Conservation (phyloP, 1,140 invertebrate genomes). For the Archivesica marissinica region DNA sequence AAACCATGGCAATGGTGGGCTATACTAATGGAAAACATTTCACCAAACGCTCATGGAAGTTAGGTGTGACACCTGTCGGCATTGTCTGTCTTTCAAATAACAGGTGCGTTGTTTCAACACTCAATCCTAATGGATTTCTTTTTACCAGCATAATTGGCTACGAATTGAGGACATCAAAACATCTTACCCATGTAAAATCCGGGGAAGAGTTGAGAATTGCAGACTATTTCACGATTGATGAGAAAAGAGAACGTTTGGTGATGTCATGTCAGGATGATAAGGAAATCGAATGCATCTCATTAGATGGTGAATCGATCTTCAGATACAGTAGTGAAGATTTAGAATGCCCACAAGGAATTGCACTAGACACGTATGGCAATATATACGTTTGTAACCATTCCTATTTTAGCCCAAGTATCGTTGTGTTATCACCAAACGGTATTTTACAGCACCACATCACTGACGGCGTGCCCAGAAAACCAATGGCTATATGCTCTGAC, state of each 20-base stretch:
- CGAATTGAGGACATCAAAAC: not conserved
- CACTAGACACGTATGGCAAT: not conserved
- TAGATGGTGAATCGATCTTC: not conserved
- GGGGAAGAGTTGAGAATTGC: not conserved
- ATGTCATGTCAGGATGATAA: not conserved
- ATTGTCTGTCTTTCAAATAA: not conserved
- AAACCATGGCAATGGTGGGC: not conserved
- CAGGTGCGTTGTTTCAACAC: not conserved
- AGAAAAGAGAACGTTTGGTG: not conserved
- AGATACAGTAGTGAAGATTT: not conserved
- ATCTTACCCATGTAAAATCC: not conserved
- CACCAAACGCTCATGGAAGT: not conserved
- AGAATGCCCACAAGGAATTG: not conserved
- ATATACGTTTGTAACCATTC: constrained; percentile 4
- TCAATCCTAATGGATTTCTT: not conserved
- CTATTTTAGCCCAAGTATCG: not conserved
- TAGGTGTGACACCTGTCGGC: not conserved
- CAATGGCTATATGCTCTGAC: not conserved
- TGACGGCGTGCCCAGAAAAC: not conserved
- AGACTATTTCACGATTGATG: not conserved
- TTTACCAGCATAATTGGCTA: not conserved
- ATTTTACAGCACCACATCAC: not conserved
- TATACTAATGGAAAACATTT: not conserved
- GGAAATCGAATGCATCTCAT: not conserved
- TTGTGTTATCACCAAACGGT: not conserved